Conservation (phyloP, 2,797 vertebrate genomes). For the Distichodus sexfasciatus region DNA sequence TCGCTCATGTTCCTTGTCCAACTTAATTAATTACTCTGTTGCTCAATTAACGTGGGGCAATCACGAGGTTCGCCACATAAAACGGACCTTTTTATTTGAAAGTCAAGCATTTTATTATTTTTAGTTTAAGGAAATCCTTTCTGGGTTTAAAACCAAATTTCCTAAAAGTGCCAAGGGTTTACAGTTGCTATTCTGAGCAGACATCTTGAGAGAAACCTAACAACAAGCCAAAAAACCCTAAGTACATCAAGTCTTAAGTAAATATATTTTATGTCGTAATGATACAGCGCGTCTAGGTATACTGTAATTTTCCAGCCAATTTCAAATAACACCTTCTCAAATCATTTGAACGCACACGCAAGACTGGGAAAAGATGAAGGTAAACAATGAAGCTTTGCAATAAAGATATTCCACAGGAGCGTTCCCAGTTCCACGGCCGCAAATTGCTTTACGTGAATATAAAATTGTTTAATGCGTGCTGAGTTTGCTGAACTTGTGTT, state of each 20-base stretch:
- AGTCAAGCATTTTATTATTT: too few species aligned
- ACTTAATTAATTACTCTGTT: constrained; percentile 32
- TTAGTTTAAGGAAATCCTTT: too few species aligned
- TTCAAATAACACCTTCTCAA: not conserved
- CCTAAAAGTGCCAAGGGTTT: too few species aligned
- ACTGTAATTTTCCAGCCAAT: not conserved
- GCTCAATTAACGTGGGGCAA: not conserved
- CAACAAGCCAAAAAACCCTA: too few species aligned
- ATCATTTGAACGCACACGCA: not conserved
- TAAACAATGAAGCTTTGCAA: constrained; percentile 1
- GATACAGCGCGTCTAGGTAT: not conserved
- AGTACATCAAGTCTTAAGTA: too few species aligned
- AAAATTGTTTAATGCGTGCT: not conserved
- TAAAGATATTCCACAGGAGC: too few species aligned
- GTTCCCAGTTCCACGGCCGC: not conserved
- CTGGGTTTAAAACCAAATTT: too few species aligned
- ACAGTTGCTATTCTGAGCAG: too few species aligned
- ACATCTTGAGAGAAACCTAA: too few species aligned
- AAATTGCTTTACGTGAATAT: not conserved
- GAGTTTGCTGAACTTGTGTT: not conserved
- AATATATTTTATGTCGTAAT: too few species aligned
- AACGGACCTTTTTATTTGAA: not conserved
- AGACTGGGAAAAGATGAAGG: not conserved
- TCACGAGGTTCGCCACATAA: too few species aligned
- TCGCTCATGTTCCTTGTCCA: constrained; percentile 20